Base-by-base conservation (phyloP, 2,797 vertebrate species). In the Pempheris klunzingeri region DNA sequence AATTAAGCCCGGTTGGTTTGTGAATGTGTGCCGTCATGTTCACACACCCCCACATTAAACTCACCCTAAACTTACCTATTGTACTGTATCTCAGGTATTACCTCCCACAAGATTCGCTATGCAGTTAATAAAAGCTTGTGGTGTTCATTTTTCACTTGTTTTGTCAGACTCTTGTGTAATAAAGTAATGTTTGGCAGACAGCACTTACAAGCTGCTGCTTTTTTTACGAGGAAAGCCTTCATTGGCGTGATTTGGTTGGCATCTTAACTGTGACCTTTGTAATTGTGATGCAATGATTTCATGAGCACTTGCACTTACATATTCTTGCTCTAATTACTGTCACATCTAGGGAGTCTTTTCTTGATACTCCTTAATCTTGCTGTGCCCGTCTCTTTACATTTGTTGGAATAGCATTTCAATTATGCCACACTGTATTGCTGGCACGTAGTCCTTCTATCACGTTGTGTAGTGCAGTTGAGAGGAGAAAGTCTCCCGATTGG, bases 261-360 rank as follows among this genome's bases (percentile, higher is more conserved):
- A 74, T 89, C 55, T 72, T 74, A 80, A 83, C 52, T 84, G 54
- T 78, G 78, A 87, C 78, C 87, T 88, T 82, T 84, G 50, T 73
- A 81, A 77, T 53, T 70, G 58, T 81, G 81, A 76, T 66, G 76
- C 84, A 86, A 78, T 75, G 53, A 85, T 91, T 86, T 87, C 64
- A 74, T n/a, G 12, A 80, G 55, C 39, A 11, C 49, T 84, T 70
- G 61, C 77, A 24, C 65, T 81, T 75, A 61, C 44, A 78, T 77
- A 81, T 82, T 78, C 71, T 64, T 71, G 28, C 54, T 8, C 74
- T 83, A 83, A 92, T 88, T 85, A 76, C 77, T 83, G 82, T 87
- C 80, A 83, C 55, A 84, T 85, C 57, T 78, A 62, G 55, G 7
- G 13, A 82, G 41, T 71, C 36, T 49, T 44, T 59, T 58, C 39